These are phyloP conservation scores for Calameuta idolon DNA, from an alignment of 2,888 invertebrate species.

Conservation along the genomic window DNA sequence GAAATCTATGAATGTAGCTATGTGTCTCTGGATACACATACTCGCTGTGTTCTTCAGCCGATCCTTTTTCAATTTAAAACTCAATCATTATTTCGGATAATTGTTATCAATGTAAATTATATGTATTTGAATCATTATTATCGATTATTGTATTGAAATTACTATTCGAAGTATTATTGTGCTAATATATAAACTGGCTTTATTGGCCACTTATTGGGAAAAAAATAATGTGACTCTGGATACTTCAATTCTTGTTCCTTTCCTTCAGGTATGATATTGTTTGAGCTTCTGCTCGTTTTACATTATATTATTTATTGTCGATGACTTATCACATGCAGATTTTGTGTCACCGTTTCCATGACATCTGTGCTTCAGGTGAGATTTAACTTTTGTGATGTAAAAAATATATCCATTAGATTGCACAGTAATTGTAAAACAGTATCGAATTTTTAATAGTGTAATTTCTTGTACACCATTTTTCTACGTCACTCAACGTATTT, in stretches of 20 bases:
- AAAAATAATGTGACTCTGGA: neutral
- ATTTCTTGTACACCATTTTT: neutral
- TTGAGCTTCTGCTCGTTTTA: neutral
- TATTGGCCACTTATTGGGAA: slow-evolving; percentile 44
- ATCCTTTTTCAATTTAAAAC: slow-evolving; percentile 31
- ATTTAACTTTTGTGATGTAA: neutral
- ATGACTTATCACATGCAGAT: neutral
- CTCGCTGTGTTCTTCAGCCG: slow-evolving; percentile 31
- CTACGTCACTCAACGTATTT: neutral
- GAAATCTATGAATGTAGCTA: slow-evolving; percentile 54
- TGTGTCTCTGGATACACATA: slow-evolving; percentile 31
- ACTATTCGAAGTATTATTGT: slow-evolving; percentile 58
- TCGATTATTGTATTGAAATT: slow-evolving; percentile 54
- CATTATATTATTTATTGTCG: neutral
- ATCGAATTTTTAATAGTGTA: neutral
- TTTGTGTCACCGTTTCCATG: neutral
- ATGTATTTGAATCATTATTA: slow-evolving; percentile 50
- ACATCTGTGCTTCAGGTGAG: neutral
- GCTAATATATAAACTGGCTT: slow-evolving; percentile 54
- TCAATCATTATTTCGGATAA: slow-evolving; percentile 38
- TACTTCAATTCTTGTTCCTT: neutral
- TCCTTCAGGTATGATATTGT: neutral
- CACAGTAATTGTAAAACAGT: neutral
- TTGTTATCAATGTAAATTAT: slow-evolving; percentile 52
- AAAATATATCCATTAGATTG: neutral